A percentile compares a stretch with the other conserved stretches of the same genome.
Conservation (phyloP, 2,888 invertebrate species). For the Eupithecia insigniata region DNA sequence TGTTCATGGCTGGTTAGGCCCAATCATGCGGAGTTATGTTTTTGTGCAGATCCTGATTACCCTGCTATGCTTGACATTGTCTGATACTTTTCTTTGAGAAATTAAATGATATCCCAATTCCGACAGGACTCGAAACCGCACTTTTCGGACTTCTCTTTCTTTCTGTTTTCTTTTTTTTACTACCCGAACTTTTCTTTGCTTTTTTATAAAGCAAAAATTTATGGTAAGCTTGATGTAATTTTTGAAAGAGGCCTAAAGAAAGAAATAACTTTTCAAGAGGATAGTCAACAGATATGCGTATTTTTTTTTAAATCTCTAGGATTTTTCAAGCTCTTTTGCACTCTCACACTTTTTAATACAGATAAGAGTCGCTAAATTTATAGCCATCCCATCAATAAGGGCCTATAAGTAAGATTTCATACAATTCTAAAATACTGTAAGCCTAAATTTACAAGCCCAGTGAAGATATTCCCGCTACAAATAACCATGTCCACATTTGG, state of each 20-base stretch:
- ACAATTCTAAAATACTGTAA: background rate
- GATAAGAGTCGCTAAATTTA: background rate
- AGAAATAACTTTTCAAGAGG: background rate
- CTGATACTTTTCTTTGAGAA: background rate
- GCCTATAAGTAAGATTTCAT: background rate
- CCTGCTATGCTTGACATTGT: constrained; percentile 4
- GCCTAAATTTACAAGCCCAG: constrained; percentile 3
- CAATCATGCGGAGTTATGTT: constrained; percentile 22
- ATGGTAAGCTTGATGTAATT: background rate
- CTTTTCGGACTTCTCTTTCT: too few species aligned
- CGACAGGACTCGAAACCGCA: too few species aligned
- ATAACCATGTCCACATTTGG: background rate
- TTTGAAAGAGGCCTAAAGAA: background rate
- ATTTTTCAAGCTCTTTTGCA: too few species aligned
- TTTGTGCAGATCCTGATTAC: constrained; percentile 6
- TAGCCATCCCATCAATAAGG: background rate
- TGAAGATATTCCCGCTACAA: background rate
- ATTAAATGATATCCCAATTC: too few species aligned
- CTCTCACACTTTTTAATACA: background rate
- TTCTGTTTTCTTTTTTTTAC: too few species aligned
- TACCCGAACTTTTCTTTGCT: background rate
- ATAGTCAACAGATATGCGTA: background rate
- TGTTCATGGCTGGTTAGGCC: constrained; percentile 28
- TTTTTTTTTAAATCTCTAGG: too few species aligned
- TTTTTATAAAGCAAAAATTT: background rate